Evolutionary conservation across 2,113 vertebrate genomes (phyloP).

Genomic region (Stigmatopora nigra): DNA sequence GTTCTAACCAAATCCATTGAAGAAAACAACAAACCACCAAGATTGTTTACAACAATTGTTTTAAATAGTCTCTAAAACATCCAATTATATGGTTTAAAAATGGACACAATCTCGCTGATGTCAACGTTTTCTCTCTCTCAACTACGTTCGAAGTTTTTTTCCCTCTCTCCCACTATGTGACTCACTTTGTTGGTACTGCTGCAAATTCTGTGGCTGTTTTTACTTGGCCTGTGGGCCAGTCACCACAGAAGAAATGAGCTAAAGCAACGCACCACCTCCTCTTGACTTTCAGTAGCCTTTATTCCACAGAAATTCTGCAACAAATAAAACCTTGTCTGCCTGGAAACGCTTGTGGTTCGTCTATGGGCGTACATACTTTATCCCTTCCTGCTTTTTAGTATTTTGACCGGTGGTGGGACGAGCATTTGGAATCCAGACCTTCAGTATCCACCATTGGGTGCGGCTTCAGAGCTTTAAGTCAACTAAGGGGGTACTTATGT

Average conservation of each 20-base stretch:
- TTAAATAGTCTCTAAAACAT: neutral
- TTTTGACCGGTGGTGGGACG: neutral
- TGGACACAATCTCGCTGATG: constrained; percentile 17
- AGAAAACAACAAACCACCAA: too few relatives aligned
- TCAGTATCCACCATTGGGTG: neutral
- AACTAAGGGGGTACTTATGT: too few relatives aligned
- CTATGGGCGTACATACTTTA: neutral
- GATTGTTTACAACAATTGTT: constrained; percentile 11
- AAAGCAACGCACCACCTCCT: constrained; percentile 31
- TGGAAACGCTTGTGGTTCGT: constrained; percentile 36
- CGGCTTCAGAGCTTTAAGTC: neutral
- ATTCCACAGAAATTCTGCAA: constrained; percentile 23
- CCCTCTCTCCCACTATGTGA: constrained; percentile 19
- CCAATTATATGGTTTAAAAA: constrained; percentile 18
- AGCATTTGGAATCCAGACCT: neutral
- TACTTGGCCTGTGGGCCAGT: constrained; percentile 45
- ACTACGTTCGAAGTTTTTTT: constrained; percentile 13
- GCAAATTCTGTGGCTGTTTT: constrained; percentile 54
- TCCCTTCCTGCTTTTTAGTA: neutral
- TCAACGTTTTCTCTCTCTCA: constrained; percentile 15
- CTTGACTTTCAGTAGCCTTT: constrained; percentile 19
- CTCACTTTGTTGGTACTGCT: constrained; percentile 43
- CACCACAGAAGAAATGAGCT: constrained; percentile 51
- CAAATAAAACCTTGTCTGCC: constrained; percentile 15
- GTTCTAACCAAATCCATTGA: too few relatives aligned